Evolutionary conservation across 2,113 vertebrate species (phyloP), one percentile per base, ranked within the genome.

Genomic region (Rhizomys pruinosus): DNA sequence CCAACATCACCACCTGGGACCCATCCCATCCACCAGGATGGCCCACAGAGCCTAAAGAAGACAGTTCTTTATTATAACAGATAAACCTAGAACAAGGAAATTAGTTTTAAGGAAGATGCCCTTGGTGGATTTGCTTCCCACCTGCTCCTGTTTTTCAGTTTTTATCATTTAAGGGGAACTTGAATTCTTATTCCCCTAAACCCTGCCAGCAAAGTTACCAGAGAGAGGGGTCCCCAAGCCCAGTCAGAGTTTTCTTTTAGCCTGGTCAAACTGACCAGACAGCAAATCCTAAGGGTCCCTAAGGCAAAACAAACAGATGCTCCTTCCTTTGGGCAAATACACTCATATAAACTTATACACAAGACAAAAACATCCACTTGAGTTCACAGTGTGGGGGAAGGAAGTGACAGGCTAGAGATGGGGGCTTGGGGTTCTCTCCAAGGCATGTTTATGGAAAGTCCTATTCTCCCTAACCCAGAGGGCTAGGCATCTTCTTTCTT

Each of bases 21-120:
- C 63, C 39, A 4, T 0, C 47, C 59, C 20, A 47, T 78, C 71
- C 1, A 69, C 27, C 69, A 64, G 42, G 52, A n/a, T 2, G 22
- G 27, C 39, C 39, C 57, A 57, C 32, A 78, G 42, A 61, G n/a
- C 47, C 77, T 37, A 44, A 90, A 89, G 42, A 74, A 84, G n/a
- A n/a, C 72, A 15, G 16, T 57, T 82, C 63, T 82, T 39, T n/a
- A n/a, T 47, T 20, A 66, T 71, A 87, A 17, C n/a, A 59, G 80
- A 92, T 82, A 92, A 82, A 59, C 12, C 82, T 72, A n/a, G 6
- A 76, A 47, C 27, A 91, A 76, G 55, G 37, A 94, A 89, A 34
- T 69, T 1, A 66, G 64, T 12, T 55, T 85, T 79, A 69, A 91
- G 79, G 84, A 64, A 9, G 73, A 92, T 64, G 15, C n/a, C 47